phyloP scores from a whole-genome alignment of 1,140 invertebrate genomes.

The Listronotus bonariensis region DNA sequence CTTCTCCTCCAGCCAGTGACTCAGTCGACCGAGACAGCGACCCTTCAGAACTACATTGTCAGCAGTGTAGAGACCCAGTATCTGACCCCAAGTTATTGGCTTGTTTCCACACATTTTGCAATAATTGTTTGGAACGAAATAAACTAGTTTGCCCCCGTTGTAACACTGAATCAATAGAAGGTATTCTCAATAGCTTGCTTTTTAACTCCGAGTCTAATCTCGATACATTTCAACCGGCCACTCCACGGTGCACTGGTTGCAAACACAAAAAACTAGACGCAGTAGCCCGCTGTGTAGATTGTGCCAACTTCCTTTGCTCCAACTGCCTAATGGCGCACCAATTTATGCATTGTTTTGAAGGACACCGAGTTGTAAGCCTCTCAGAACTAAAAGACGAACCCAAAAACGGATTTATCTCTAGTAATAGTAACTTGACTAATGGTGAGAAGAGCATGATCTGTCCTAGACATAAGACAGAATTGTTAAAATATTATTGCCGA shows the following conservation, averaged over 20 bases:
- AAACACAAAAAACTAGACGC: slow-evolving; percentile 85
- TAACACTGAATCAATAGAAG: slow-evolving; percentile 70
- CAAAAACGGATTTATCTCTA: slow-evolving; percentile 50
- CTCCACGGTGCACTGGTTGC: slow-evolving; percentile 80
- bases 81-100: slow-evolving; percentile 74
- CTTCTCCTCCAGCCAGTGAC: slow-evolving; percentile 78
- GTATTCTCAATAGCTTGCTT: slow-evolving; percentile 68
- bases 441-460: slow-evolving; percentile 71
- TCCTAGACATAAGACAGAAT: slow-evolving; percentile 82
- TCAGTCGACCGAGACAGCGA: slow-evolving; percentile 64
- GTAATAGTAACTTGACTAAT: slow-evolving; percentile 42
- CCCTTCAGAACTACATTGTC: slow-evolving; percentile 70
- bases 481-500: slow-evolving; percentile 89
- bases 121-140: slow-evolving; percentile 79
- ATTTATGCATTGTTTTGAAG: slow-evolving; percentile 98
- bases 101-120: slow-evolving; percentile 85
- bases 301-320: slow-evolving; percentile 91
- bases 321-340: slow-evolving; percentile 98
- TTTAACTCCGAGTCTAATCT: slow-evolving; percentile 61
- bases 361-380: slow-evolving; percentile 85
- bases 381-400: slow-evolving; percentile 65
- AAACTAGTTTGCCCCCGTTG: slow-evolving; percentile 83
- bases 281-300: slow-evolving; percentile 91
- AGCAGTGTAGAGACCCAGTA: slow-evolving; percentile 79
- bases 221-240: slow-evolving; percentile 52